Evolutionary conservation across 2,797 vertebrate species (phyloP).

Genomic region (Sphenopsis melanotis): DNA sequence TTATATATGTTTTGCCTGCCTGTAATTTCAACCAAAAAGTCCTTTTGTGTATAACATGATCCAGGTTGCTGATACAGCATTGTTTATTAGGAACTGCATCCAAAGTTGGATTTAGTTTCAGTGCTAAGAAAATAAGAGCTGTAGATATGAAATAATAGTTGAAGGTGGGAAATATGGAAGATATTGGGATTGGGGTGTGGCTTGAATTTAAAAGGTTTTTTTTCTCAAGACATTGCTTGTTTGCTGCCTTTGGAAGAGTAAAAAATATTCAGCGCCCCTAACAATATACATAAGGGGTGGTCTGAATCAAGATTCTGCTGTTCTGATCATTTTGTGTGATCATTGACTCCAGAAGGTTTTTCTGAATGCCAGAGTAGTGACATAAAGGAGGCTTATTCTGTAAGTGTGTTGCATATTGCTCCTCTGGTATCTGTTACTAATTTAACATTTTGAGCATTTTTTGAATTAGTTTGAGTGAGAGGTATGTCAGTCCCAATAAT

Average conservation of each 20-base stretch:
- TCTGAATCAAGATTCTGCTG: background rate
- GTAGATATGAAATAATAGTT: background rate
- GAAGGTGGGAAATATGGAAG: background rate
- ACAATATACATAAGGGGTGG: background rate
- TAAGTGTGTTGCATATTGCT: background rate
- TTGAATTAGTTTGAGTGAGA: background rate
- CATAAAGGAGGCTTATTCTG: background rate
- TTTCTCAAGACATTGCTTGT: background rate
- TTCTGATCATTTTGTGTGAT: background rate
- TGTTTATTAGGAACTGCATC: background rate
- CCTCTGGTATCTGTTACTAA: background rate
- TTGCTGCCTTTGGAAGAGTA: background rate
- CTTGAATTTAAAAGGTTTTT: background rate
- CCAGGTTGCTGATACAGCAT: background rate
- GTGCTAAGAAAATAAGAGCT: background rate
- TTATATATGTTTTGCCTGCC: background rate
- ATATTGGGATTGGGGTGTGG: fast-evolving
- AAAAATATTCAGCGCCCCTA: background rate
- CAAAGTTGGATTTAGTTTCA: background rate
- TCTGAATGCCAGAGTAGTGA: background rate
- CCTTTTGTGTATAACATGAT: background rate
- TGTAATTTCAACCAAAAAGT: background rate
- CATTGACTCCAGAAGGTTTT: background rate
- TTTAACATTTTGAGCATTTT: background rate
- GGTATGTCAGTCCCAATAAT: background rate